phyloP scores from a whole-genome alignment of 2,888 invertebrate genomes.

The Mythimna albipuncta region DNA sequence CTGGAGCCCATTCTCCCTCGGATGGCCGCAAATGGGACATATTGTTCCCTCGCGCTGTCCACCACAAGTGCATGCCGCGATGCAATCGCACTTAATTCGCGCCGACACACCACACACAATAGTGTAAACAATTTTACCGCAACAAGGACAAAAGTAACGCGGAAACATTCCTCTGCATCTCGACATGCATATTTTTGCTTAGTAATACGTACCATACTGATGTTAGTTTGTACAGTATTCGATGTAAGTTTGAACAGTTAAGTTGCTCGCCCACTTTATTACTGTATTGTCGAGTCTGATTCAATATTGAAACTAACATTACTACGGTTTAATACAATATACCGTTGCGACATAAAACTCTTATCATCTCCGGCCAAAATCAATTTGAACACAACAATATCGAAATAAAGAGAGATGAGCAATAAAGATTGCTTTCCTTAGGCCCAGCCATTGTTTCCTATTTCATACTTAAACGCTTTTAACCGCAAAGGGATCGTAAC shows the following conservation, averaged over 20 bases:
- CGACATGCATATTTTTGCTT: slow-evolving; percentile 73
- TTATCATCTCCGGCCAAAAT: slow-evolving; percentile 83
- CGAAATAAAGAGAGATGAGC: slow-evolving; percentile 80
- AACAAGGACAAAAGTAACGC: slow-evolving; percentile 76
- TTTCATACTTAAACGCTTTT: slow-evolving; percentile 73
- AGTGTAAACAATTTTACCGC: slow-evolving; percentile 73
- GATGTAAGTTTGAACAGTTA: slow-evolving; percentile 69
- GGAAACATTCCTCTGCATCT: slow-evolving; percentile 73
- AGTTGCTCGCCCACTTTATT: slow-evolving; percentile 74
- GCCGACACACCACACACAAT: slow-evolving; percentile 69
- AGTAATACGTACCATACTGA: slow-evolving; percentile 67
- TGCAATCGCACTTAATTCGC: slow-evolving; percentile 72
- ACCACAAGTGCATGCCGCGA: slow-evolving; percentile 69
- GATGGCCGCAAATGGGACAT: slow-evolving; percentile 68
- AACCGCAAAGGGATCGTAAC: slow-evolving; percentile 72
- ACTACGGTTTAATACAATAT: slow-evolving; percentile 77
- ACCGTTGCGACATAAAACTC: slow-evolving; percentile 85
- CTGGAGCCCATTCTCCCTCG: slow-evolving; percentile 58
- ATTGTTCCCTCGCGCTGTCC: slow-evolving; percentile 72
- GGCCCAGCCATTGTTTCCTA: slow-evolving; percentile 81
- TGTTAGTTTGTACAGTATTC: slow-evolving; percentile 61
- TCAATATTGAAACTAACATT: slow-evolving; percentile 84
- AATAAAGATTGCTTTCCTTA: slow-evolving; percentile 84
- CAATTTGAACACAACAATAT: slow-evolving; percentile 83
- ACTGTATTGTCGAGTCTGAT: slow-evolving; percentile 73